Conservation (phyloP, 1,140 invertebrate species). For the Mycetomoellerius zeteki region DNA sequence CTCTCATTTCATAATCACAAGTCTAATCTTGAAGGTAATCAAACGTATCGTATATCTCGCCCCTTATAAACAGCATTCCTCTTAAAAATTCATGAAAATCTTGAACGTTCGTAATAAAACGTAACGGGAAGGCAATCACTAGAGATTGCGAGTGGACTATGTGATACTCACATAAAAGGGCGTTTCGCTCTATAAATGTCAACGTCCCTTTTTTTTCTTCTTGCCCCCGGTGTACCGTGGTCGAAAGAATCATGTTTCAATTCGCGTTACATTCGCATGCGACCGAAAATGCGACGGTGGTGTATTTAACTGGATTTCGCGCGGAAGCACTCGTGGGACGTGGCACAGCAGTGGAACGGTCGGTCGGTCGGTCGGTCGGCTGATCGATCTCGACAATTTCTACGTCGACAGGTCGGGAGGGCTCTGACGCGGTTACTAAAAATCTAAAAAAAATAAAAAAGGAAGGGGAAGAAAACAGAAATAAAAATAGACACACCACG, state of each 20-base stretch:
- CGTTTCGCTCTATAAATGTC: conserved; percentile 36
- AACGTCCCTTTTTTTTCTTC: conserved; percentile 40
- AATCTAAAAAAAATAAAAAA: conserved; percentile 67
- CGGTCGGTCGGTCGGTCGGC: conserved; percentile 76
- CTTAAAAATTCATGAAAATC: background rate
- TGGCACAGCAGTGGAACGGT: conserved; percentile 30
- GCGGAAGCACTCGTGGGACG: conserved; percentile 82
- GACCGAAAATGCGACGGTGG: conserved; percentile 72
- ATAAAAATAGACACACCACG: background rate
- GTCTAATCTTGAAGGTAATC: conserved; percentile 11
- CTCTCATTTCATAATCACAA: conserved; percentile 5
- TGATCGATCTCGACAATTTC: conserved; percentile 83
- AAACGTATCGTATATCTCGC: background rate
- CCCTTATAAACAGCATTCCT: background rate
- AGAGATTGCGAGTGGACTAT: background rate
- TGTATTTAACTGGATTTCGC: conserved; percentile 85
- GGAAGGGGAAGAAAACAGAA: background rate
- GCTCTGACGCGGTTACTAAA: conserved; percentile 69
- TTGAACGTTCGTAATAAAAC: background rate
- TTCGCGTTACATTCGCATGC: conserved; percentile 78
- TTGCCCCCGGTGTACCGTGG: background rate
- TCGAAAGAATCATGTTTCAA: conserved; percentile 83
- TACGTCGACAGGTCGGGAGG: conserved; percentile 72
- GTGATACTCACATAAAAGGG: background rate
- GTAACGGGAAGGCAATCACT: background rate